These are phyloP conservation scores for Lymantria monacha DNA, from an alignment of 2,888 invertebrate genomes.

Conservation along the genomic window DNA sequence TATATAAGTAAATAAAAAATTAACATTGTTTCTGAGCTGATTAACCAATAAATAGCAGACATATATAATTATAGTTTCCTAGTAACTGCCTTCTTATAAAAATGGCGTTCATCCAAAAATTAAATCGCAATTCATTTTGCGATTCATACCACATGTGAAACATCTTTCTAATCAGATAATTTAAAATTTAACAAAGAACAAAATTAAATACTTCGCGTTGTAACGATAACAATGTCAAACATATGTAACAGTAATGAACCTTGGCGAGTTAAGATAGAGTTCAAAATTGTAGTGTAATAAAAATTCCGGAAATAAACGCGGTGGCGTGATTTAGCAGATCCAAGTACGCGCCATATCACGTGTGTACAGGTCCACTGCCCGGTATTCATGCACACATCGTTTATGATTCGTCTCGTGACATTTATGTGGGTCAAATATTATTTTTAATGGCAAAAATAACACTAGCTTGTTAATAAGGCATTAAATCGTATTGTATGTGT, in stretches of 20 bases:
- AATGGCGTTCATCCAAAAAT: conserved; percentile 49
- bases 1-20: no score
- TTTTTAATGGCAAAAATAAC: no score
- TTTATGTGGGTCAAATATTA: no score
- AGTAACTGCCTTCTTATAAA: no score
- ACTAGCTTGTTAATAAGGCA: no score
- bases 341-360: conserved; percentile 25
- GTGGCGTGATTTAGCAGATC: conserved; percentile 62
- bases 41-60: no score
- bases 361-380: conserved; percentile 66
- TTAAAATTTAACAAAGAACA: conserved; percentile 19
- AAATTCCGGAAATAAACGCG: conserved; percentile 49
- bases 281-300: conserved; percentile 29
- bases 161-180: neutral
- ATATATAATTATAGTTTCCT: no score
- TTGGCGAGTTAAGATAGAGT: conserved; percentile 40
- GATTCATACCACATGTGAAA: conserved; percentile 14
- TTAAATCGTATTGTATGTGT: no score
- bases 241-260: conserved; percentile 18
- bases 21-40: no score
- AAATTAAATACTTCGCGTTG: conserved; percentile 9
- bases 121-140: conserved; percentile 19
- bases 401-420: no score
- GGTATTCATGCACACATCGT: no score
- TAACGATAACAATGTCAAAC: conserved; percentile 7